Evolutionary conservation across 2,888 invertebrate genomes (phyloP).

Genomic region (Harpalus rubripes): DNA sequence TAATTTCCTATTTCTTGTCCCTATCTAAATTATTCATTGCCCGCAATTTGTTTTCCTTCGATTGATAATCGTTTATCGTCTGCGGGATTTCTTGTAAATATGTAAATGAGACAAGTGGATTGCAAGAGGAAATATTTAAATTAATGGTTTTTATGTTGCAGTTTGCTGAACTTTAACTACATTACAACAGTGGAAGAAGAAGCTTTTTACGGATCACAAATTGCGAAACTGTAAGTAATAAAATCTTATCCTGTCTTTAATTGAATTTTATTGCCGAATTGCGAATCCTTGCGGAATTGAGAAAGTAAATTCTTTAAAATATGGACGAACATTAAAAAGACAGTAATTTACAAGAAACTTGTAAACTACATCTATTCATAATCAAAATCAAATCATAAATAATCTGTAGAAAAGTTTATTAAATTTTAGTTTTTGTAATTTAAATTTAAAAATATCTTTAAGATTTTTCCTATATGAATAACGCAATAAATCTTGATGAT

Average conservation of each 20-base stretch:
- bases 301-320: conserved; percentile 1
- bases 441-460: too few species aligned
- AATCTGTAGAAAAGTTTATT: too few species aligned
- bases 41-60: not conserved
- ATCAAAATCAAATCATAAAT: too few species aligned
- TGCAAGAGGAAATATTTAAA: not conserved
- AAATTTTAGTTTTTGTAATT: too few species aligned
- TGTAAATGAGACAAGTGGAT: not conserved
- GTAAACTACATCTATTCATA: too few species aligned
- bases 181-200: conserved; percentile 85
- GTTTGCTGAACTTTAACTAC: conserved; percentile 86
- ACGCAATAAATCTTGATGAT: too few species aligned
- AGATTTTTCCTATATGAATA: too few species aligned
- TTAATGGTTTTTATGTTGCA: conserved; percentile 72
- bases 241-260: not conserved
- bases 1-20: not conserved
- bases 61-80: not conserved
- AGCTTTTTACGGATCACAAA: conserved; percentile 88
- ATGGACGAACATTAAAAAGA: not conserved
- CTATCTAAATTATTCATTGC: not conserved
- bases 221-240: conserved; percentile 80
- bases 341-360: not conserved
- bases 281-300: not conserved
- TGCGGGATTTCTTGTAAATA: not conserved
- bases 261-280: not conserved